Conservation (phyloP, 2,888 invertebrate species). For the Mystacides longicornis region DNA sequence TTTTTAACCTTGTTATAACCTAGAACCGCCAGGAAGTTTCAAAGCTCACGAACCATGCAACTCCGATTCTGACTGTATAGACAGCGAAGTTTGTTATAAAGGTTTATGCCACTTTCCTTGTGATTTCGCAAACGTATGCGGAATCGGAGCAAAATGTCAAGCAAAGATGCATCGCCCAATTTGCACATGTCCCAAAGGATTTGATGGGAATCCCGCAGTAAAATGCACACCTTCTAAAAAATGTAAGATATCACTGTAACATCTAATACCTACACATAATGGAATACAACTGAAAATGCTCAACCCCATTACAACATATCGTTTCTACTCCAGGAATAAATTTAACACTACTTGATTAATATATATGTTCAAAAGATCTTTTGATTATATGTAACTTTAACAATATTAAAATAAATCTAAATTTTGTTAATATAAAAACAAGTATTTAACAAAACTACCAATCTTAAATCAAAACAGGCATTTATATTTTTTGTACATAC, state of each 20-base stretch:
- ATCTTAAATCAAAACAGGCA: not conserved
- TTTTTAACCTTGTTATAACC: constrained; percentile 23
- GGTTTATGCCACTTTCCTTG: constrained; percentile 77
- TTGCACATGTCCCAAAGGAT: constrained; percentile 72
- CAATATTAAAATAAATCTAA: no score
- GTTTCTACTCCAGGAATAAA: no score
- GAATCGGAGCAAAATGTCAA: constrained; percentile 66
- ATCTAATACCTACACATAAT: constrained; percentile 20
- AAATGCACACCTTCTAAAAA: constrained; percentile 68
- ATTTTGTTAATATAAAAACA: no score
- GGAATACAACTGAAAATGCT: not conserved
- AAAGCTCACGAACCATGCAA: constrained; percentile 73
- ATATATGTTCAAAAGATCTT: no score
- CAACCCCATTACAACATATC: no score
- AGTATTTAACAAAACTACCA: not conserved
- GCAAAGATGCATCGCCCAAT: constrained; percentile 77
- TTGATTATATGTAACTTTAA: no score
- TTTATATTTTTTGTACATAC: not conserved
- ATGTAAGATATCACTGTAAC: constrained; percentile 54
- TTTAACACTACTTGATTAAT: no score
- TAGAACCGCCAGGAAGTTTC: constrained; percentile 64
- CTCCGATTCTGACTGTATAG: constrained; percentile 77
- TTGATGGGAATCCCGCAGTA: constrained; percentile 74
- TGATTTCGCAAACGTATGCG: constrained; percentile 72
- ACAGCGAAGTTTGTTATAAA: constrained; percentile 76